phyloP scores from a whole-genome alignment of 1,140 invertebrate species.

The Bombus affinis region DNA sequence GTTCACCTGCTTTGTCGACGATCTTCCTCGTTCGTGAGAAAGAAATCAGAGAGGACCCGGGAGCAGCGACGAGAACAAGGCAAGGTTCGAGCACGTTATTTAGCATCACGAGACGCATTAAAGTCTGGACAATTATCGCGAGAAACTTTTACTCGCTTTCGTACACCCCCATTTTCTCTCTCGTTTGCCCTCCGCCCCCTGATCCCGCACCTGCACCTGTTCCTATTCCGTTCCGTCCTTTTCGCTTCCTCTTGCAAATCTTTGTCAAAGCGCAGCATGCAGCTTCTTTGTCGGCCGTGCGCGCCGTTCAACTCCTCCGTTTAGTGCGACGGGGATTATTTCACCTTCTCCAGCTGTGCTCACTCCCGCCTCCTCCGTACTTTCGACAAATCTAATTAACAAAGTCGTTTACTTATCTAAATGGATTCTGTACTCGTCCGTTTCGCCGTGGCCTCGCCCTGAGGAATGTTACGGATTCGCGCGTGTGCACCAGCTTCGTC shows the following conservation, averaged over 20 bases:
- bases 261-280: slow-evolving; percentile 66
- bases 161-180: slow-evolving; percentile 25
- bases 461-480: slow-evolving; percentile 30
- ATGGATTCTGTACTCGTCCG: slow-evolving; percentile 77
- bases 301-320: slow-evolving; percentile 63
- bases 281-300: slow-evolving; percentile 70
- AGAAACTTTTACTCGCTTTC: slow-evolving; percentile 47
- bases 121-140: slow-evolving; percentile 53
- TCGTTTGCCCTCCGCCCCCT: background rate
- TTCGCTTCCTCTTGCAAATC: slow-evolving; percentile 26
- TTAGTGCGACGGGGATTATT: slow-evolving; percentile 74
- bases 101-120: slow-evolving; percentile 42
- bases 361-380: slow-evolving; percentile 64
- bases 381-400: slow-evolving; percentile 79
- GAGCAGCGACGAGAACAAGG: background rate
- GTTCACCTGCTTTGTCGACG: background rate
- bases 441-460: slow-evolving; percentile 54
- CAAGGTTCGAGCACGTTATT: slow-evolving; percentile 47
- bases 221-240: background rate
- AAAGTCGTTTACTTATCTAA: slow-evolving; percentile 81
- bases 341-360: slow-evolving; percentile 69
- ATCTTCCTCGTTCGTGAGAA: background rate
- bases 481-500: slow-evolving; percentile 2
- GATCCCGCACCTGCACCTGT: background rate
- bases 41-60: slow-evolving; percentile 8